These are phyloP conservation scores for Drosophila bifasciata DNA, from an alignment of 1,140 invertebrate species.

Conservation along the genomic window DNA sequence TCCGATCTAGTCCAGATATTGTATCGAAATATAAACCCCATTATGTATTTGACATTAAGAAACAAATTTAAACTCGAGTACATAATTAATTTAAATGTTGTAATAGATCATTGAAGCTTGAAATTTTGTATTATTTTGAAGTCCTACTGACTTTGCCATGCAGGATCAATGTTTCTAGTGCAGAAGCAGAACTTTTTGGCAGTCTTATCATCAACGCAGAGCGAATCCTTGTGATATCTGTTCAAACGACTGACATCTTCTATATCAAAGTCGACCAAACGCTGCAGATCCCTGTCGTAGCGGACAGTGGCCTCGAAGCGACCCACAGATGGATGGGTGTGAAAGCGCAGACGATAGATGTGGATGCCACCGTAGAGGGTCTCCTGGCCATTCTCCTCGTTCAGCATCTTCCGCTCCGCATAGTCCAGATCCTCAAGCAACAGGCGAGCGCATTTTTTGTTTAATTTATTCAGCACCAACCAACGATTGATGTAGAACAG, in stretches of 20 bases:
- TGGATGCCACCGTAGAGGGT: conserved; percentile 18
- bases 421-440: conserved; percentile 25
- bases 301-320: conserved; percentile 86
- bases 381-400: conserved; percentile 28
- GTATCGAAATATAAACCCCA: too few relatives aligned
- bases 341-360: conserved; percentile 39
- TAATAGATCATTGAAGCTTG: background rate
- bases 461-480: conserved; percentile 18
- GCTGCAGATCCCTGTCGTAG: conserved; percentile 63
- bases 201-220: conserved; percentile 84
- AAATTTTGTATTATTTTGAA: background rate
- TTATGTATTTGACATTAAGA: too few relatives aligned
- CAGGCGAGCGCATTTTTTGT: conserved; percentile 39
- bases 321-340: conserved; percentile 43
- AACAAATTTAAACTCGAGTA: too few relatives aligned
- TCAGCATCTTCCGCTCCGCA: conserved; percentile 12
- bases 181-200: conserved; percentile 42
- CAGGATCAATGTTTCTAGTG: background rate
- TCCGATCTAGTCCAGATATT: too few relatives aligned
- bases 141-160: background rate
- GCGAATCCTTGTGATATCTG: conserved; percentile 85
- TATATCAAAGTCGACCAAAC: conserved; percentile 36
- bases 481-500: conserved; percentile 83
- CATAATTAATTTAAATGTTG: too few relatives aligned
- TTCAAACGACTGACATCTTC: conserved; percentile 87